phyloP scores from a whole-genome alignment of 2,797 vertebrate genomes.

The Xenentodon cancila region DNA sequence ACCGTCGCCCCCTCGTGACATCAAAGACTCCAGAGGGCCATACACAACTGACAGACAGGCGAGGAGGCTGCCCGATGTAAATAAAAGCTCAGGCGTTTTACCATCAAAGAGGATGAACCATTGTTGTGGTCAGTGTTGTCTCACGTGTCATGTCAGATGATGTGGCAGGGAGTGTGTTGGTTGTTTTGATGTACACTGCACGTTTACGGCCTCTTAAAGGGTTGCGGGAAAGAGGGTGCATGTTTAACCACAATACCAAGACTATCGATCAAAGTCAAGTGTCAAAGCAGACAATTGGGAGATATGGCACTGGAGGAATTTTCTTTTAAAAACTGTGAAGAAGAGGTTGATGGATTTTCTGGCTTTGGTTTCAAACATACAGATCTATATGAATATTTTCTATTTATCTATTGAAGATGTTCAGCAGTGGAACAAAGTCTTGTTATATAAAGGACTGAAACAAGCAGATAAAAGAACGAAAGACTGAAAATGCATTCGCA shows the following conservation, averaged over 20 bases:
- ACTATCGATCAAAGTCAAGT: conserved; percentile 79
- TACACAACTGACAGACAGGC: conserved; percentile 65
- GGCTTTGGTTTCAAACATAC: conserved; percentile 9
- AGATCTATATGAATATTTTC: conserved; percentile 6
- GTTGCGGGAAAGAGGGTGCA: conserved; percentile 64
- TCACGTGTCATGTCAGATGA: conserved; percentile 80
- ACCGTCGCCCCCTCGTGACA: conserved; percentile 44
- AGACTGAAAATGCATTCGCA: conserved; percentile 26
- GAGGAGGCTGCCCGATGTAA: conserved; percentile 64
- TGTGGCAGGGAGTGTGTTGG: conserved; percentile 56
- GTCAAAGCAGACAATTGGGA: conserved; percentile 77
- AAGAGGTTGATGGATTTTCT: conserved; percentile 10
- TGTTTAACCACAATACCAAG: conserved; percentile 70
- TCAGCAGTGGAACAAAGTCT: conserved; percentile 12
- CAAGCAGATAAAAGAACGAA: conserved; percentile 14
- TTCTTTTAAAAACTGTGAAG: conserved; percentile 44
- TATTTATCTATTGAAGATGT: conserved; percentile 12
- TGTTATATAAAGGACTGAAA: conserved; percentile 34
- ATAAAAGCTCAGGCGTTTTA: conserved; percentile 70
- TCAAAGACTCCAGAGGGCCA: conserved; percentile 56
- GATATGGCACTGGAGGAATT: conserved; percentile 54
- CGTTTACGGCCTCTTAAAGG: conserved; percentile 78
- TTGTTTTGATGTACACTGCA: conserved; percentile 78
- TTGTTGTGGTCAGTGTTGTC: conserved; percentile 83
- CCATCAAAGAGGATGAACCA: conserved; percentile 71